These are phyloP conservation scores for Myotis davidii DNA, from an alignment of 2,113 vertebrate genomes.

Conservation along the genomic window DNA sequence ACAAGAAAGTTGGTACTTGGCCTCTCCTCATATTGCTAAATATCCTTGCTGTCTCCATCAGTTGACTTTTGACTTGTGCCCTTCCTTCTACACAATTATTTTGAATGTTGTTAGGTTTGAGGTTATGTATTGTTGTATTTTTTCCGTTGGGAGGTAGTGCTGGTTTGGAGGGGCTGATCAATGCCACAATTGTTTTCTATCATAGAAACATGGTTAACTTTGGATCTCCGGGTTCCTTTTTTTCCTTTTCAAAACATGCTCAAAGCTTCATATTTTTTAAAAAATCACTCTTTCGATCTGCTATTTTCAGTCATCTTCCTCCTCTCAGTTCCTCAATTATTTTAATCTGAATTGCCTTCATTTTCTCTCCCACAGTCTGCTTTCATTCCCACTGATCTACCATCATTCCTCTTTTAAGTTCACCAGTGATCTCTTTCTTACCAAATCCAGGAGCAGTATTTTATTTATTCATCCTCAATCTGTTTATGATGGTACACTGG, in stretches of 20 bases:
- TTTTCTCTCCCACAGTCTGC: conserved; percentile 7
- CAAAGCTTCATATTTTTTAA: neutral
- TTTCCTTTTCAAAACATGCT: conserved; percentile 35
- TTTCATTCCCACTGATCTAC: neutral
- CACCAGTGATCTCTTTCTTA: neutral
- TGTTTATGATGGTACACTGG: neutral
- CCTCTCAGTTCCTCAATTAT: neutral
- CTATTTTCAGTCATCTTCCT: neutral
- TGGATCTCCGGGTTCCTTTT: neutral
- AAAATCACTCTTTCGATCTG: neutral
- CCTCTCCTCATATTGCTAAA: neutral
- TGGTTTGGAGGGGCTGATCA: neutral
- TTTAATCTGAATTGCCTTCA: conserved; percentile 14
- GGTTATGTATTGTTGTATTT: neutral
- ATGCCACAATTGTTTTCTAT: neutral
- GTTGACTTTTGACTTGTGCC: neutral
- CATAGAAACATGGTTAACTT: neutral
- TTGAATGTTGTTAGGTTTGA: neutral
- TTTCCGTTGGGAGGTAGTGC: neutral
- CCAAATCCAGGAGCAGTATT: conserved; percentile 21
- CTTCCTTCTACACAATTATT: conserved; percentile 35
- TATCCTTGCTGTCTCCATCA: neutral
- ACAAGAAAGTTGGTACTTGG: neutral
- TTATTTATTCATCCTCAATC: neutral
- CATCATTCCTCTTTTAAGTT: neutral